Base-by-base conservation (phyloP, 2,113 vertebrate genomes). In the Cervus canadensis region DNA sequence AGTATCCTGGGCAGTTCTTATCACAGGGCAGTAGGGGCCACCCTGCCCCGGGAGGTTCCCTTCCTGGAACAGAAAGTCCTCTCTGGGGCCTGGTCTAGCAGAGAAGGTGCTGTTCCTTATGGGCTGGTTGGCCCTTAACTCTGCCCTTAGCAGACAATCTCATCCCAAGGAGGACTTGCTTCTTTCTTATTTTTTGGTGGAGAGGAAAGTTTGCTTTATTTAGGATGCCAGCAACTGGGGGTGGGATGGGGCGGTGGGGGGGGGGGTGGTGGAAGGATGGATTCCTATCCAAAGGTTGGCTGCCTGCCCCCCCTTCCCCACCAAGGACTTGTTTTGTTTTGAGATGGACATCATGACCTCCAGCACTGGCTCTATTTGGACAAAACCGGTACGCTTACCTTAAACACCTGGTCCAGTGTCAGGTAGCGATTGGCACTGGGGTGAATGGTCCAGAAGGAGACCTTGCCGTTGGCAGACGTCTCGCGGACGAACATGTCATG, bases 401-500 rank as follows among this genome's bases (percentile, higher is more conserved):
- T 99, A 96, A 99, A 99, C 6, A 99, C 99, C 96, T 99, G 99
- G 96, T 99, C 99, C 82, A 99, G 96, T 0, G 99, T 99, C 50
- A 99, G 98, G 97, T 99, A 99, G 74, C 99, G 99, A 89, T 99
- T 99, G 87, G 99, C 99, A 82, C 99, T 99, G 1, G 99, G 99
- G 19, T 99, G 99, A 94, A 99, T 99, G 30, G 99, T 99, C 99
- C 99, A 99, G 97, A 99, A 99, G 0, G 99, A 99, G 33, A 99
- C 97, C 98, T 99, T 99, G 89, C 99, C 99, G 30, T 99, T 99
- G 60, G 98, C 97, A 12, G 99, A 99, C 0, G 98, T 99, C 98
- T 99, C 99, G 13, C 99, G 99, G 33, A 99, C 98, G 97, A 99
- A 99, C 99, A 99, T 99, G 95, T 99, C 99, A 5, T 99, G 99